These are phyloP conservation scores for Hydrochoerus hydrochaeris DNA, from an alignment of 2,113 vertebrate genomes.

Conservation along the genomic window DNA sequence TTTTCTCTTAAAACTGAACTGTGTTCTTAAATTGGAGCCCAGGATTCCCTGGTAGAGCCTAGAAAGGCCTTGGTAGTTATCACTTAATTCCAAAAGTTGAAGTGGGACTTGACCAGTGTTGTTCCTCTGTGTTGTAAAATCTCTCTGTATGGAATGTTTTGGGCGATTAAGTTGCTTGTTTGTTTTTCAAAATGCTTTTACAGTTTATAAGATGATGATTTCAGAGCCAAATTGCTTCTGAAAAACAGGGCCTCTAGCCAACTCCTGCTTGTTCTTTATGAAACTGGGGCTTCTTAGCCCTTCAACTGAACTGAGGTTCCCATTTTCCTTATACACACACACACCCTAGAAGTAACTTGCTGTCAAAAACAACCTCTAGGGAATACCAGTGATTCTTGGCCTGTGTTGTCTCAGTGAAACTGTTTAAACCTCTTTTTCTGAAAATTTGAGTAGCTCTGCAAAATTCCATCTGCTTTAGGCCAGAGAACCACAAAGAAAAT, in stretches of 20 bases:
- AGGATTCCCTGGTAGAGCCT: not conserved
- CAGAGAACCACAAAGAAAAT: constrained; percentile 55
- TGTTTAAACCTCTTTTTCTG: not conserved
- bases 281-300: not conserved
- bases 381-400: constrained; percentile 13
- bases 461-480: constrained; percentile 12
- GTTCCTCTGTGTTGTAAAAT: not conserved
- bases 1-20: not conserved
- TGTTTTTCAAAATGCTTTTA: not conserved
- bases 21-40: not conserved
- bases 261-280: not conserved
- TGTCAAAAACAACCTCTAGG: not conserved
- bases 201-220: not conserved
- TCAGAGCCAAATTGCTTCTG: constrained; percentile 21
- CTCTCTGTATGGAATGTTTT: not conserved
- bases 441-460: constrained; percentile 6
- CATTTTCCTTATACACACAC: not conserved
- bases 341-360: not conserved
- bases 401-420: constrained; percentile 11
- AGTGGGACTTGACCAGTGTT: not conserved
- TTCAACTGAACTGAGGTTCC: not conserved
- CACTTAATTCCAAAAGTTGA: not conserved
- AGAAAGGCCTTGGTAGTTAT: not conserved
- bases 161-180: not conserved
- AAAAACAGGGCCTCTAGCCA: constrained; percentile 13